phyloP scores from a whole-genome alignment of 2,113 vertebrate genomes.

The Neodon shergylaensis region DNA sequence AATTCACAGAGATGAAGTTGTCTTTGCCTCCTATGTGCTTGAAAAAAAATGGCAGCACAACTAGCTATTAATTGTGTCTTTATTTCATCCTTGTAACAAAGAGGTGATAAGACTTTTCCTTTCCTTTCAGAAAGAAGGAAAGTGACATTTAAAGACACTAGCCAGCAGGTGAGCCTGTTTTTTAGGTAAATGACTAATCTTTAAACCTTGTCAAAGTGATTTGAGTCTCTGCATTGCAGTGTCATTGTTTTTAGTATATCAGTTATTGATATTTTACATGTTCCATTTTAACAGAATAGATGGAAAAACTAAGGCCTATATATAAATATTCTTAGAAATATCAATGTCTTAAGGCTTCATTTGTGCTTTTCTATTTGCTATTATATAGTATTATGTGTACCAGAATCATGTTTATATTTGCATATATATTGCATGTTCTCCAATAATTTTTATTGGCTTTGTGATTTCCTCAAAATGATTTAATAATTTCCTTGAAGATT shows the following conservation, averaged over 20 bases:
- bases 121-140: not conserved
- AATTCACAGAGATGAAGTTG: not conserved
- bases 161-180: not conserved
- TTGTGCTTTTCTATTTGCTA: not conserved
- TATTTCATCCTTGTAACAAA: not conserved
- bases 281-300: not conserved
- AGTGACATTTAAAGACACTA: not conserved
- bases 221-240: not conserved
- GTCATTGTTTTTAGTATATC: not conserved
- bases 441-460: not conserved
- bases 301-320: not conserved
- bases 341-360: not conserved
- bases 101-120: not conserved
- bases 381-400: not conserved
- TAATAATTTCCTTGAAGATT: not conserved
- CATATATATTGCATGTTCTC: not conserved
- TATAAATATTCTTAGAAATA: not conserved
- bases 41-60: not conserved
- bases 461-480: not conserved
- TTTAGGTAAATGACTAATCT: not conserved
- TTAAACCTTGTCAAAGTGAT: not conserved
- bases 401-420: not conserved
- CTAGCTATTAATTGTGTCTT: not conserved
- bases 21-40: not conserved
- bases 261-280: not conserved